phyloP scores from a whole-genome alignment of 1,140 invertebrate species.

The Apis laboriosa region DNA sequence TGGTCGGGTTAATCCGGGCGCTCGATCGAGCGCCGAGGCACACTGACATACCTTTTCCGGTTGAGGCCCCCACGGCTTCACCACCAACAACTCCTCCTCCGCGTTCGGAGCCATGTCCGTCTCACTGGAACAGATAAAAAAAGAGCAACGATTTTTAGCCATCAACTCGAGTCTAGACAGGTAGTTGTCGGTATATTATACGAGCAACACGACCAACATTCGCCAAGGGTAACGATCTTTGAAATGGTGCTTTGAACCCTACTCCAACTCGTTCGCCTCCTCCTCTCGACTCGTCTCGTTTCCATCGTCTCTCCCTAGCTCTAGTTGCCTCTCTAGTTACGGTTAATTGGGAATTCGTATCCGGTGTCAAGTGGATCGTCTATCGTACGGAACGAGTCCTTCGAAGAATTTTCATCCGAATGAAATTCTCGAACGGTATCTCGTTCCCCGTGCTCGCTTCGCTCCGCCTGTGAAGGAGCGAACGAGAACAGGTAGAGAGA shows the following conservation, averaged over 20 bases:
- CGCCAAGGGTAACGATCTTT: not conserved
- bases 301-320: not conserved
- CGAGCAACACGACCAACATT: not conserved
- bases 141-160: not conserved
- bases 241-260: not conserved
- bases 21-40: not conserved
- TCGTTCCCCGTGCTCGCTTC: slow-evolving; percentile 62
- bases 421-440: slow-evolving; percentile 77
- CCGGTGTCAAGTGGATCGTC: slow-evolving; percentile 4
- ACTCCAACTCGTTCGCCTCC: not conserved
- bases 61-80: slow-evolving; percentile 76
- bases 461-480: slow-evolving; percentile 60
- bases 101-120: slow-evolving; percentile 80
- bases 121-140: slow-evolving; percentile 73
- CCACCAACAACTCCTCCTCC: slow-evolving; percentile 78
- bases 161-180: not conserved
- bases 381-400: slow-evolving; percentile 27
- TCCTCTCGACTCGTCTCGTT: not conserved
- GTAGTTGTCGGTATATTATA: not conserved
- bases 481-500: not conserved
- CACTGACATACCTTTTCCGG: slow-evolving; percentile 73
- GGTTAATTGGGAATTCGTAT: slow-evolving; percentile 41
- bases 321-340: slow-evolving; percentile 1
- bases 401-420: slow-evolving; percentile 61
- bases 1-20: not conserved